phyloP scores from a whole-genome alignment of 2,888 invertebrate genomes.

The Polymixis flavicincta region DNA sequence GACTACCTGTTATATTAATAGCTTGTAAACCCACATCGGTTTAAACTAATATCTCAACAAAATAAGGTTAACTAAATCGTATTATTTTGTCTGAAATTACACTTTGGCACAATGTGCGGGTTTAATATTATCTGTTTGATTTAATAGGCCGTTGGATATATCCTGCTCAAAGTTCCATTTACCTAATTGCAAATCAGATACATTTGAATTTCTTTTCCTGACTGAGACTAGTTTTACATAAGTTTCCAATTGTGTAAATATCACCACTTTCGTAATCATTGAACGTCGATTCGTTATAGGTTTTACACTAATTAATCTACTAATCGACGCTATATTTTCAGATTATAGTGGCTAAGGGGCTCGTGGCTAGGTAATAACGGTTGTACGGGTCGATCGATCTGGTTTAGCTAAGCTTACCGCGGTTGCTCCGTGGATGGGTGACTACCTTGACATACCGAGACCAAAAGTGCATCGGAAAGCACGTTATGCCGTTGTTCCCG shows the following conservation, averaged over 20 bases:
- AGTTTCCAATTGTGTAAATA: constrained; percentile 21
- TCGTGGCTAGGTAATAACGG: no score
- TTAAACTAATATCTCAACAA: constrained; percentile 24
- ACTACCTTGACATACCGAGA: no score
- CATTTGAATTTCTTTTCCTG: constrained; percentile 49
- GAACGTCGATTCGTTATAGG: background rate
- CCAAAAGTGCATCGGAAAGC: no score
- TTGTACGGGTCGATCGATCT: no score
- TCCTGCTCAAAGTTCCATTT: constrained; percentile 40
- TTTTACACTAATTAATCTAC: background rate
- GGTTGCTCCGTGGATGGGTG: no score
- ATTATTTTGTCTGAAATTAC: constrained; percentile 43
- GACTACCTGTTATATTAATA: constrained; percentile 32
- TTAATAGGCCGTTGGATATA: constrained; percentile 39
- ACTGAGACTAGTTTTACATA: constrained; percentile 21
- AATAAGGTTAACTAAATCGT: constrained; percentile 15
- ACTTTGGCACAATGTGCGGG: constrained; percentile 17
- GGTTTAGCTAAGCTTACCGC: no score
- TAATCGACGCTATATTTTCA: background rate
- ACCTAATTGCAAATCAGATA: constrained; percentile 47
- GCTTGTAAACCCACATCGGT: constrained; percentile 24
- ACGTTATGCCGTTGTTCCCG: no score
- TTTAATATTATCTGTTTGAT: constrained; percentile 45
- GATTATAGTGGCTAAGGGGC: no score
- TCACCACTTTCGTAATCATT: constrained; percentile 10